These are phyloP conservation scores for Ceyx melanurus DNA, from an alignment of 2,113 vertebrate genomes.

Conservation along the genomic window DNA sequence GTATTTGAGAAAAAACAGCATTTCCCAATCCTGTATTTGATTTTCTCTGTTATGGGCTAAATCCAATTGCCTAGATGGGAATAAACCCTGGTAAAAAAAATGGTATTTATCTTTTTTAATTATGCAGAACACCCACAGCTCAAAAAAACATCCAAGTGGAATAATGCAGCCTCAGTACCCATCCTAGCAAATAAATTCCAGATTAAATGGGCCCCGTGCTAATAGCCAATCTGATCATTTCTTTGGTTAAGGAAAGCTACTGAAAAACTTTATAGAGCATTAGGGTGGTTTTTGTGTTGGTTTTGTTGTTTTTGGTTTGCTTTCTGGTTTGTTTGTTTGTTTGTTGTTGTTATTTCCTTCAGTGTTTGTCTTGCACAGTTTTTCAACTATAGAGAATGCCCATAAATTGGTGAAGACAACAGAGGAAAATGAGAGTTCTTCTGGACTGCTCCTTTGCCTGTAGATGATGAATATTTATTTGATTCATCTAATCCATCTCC, in stretches of 20 bases:
- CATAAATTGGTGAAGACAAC: neutral
- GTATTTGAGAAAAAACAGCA: conserved; percentile 45
- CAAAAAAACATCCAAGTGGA: neutral
- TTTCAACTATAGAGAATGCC: neutral
- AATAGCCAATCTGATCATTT: neutral
- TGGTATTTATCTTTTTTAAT: conserved; percentile 56
- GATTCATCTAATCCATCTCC: neutral
- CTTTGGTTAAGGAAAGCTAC: neutral
- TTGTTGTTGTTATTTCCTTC: neutral
- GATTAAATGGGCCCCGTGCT: neutral
- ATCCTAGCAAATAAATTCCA: conserved; percentile 8
- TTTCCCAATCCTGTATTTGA: conserved; percentile 51
- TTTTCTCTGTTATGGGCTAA: conserved; percentile 39
- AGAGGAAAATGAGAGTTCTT: neutral
- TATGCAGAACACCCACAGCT: conserved; percentile 7
- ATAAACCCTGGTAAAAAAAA: conserved; percentile 28
- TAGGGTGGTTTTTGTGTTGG: rapidly evolving
- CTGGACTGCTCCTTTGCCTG: neutral
- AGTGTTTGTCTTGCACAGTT: neutral
- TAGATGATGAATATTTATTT: neutral
- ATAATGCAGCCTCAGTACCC: conserved; percentile 5
- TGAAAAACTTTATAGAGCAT: neutral
- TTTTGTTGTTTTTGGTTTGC: no score
- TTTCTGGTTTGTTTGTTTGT: no score
- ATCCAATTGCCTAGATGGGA: conserved; percentile 24